Percentiles rank a stretch among this genome's conserved stretches.
Conservation (phyloP, 2,113 vertebrate genomes). For the Phocoena sinus region DNA sequence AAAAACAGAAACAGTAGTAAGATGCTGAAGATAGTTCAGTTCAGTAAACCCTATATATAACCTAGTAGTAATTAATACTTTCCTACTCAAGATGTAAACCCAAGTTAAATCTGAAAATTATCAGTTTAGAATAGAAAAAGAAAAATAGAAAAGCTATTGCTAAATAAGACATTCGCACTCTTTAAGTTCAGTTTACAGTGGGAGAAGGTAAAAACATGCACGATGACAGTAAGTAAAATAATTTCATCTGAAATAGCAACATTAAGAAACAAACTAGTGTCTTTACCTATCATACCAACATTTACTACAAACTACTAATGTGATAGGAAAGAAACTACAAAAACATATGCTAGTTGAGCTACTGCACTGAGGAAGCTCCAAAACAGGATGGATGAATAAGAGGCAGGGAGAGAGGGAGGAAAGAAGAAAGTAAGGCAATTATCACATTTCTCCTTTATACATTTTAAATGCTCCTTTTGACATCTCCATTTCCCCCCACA, state of each 20-base stretch:
- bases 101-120: background rate
- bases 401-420: background rate
- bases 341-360: background rate
- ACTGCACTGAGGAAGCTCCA: background rate
- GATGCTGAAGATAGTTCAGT: background rate
- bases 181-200: background rate
- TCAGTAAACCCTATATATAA: background rate
- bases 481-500: rapidly evolving
- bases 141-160: background rate
- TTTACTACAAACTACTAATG: background rate
- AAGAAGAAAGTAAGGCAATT: background rate
- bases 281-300: background rate
- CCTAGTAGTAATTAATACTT: background rate
- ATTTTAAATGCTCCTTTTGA: background rate
- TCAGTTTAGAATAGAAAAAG: constrained; percentile 1
- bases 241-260: background rate
- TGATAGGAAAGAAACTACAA: background rate
- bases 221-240: background rate
- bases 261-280: background rate
- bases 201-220: background rate
- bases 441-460: background rate
- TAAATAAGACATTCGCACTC: background rate
- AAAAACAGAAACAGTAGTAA: background rate
- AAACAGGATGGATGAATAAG: background rate
- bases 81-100: background rate